Percentiles rank a stretch among this genome's conserved stretches.
These are phyloP conservation scores for Mohoua ochrocephala DNA, from an alignment of 2,113 vertebrate species.

Conservation along the genomic window DNA sequence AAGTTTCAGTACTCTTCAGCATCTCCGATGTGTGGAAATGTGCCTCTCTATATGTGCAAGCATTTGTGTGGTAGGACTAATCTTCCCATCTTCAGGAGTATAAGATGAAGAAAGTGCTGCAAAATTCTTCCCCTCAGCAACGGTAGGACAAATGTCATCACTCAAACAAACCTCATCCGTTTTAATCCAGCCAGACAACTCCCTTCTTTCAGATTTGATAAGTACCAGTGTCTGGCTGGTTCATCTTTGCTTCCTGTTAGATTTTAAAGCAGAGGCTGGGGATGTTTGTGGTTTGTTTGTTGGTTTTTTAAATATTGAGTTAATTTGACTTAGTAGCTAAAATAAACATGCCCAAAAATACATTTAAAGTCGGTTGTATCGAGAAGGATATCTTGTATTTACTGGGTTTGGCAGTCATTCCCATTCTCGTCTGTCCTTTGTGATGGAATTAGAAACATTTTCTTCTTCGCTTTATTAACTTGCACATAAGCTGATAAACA, in stretches of 20 bases:
- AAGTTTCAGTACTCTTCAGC: background rate
- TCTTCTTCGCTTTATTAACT: background rate
- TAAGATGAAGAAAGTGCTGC: background rate
- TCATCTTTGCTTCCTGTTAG: constrained; percentile 4
- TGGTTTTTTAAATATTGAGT: background rate
- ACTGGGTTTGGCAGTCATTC: background rate
- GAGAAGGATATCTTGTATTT: background rate
- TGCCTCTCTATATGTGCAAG: background rate
- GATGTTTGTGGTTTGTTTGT: background rate
- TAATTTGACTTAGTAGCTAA: constrained; percentile 13
- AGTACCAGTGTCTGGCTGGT: constrained; percentile 36
- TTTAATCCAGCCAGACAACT: constrained; percentile 31
- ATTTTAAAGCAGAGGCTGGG: background rate
- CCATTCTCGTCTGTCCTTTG: background rate
- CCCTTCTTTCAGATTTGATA: constrained; percentile 48
- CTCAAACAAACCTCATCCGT: constrained; percentile 9
- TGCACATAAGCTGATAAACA: background rate
- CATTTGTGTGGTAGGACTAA: background rate
- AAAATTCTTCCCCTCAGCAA: background rate
- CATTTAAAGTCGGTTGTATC: background rate
- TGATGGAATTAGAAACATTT: background rate
- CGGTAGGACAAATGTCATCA: constrained; percentile 14
- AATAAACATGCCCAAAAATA: background rate
- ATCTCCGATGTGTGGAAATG: background rate
- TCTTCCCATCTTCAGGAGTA: background rate